phyloP scores from a whole-genome alignment of 2,113 vertebrate species.

The Pedionomus torquatus region DNA sequence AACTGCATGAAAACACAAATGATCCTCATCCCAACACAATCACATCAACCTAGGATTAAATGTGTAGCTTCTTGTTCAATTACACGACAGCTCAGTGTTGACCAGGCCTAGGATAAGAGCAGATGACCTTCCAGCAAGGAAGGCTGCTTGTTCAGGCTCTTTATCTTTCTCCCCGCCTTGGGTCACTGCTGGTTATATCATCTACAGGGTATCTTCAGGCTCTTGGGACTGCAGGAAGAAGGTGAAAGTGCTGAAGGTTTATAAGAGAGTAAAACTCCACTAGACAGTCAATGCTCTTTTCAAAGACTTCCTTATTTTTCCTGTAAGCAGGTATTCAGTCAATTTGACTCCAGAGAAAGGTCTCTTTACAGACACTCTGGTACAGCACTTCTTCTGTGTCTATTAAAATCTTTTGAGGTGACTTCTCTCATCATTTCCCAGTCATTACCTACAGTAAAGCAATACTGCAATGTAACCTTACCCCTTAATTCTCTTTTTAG shows the following conservation, averaged over 20 bases:
- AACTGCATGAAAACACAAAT: neutral
- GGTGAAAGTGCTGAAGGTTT: neutral
- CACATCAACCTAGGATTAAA: neutral
- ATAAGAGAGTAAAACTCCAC: neutral
- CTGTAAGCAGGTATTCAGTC: neutral
- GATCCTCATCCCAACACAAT: neutral
- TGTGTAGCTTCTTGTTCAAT: neutral
- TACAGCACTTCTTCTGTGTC: neutral
- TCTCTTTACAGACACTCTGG: neutral
- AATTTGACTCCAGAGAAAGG: neutral
- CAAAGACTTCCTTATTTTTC: neutral
- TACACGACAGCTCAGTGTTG: neutral
- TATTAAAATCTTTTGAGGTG: neutral
- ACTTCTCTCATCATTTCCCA: neutral
- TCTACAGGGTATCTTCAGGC: neutral
- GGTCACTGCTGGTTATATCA: neutral
- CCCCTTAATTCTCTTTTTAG: neutral
- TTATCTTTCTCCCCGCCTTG: neutral
- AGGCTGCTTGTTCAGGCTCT: neutral
- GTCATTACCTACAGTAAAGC: neutral
- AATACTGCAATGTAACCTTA: neutral
- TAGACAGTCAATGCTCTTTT: neutral
- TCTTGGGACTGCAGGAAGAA: conserved; percentile 20
- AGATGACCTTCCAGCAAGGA: neutral
- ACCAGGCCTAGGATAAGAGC: neutral